phyloP scores from a whole-genome alignment of 2,113 vertebrate species.

The Xiphias gladius region DNA sequence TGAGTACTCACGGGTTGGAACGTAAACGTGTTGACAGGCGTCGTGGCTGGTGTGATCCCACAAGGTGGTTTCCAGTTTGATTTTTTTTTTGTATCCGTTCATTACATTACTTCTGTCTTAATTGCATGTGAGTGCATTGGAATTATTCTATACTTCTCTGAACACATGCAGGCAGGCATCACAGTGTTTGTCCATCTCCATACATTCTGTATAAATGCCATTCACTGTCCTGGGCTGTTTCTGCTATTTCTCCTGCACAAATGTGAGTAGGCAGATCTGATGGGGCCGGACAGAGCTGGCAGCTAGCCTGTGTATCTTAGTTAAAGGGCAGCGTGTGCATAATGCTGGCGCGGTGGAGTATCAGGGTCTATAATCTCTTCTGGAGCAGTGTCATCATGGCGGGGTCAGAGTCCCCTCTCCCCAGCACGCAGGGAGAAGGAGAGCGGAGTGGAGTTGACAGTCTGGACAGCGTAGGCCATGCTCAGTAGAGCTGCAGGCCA shows the following conservation, averaged over 20 bases:
- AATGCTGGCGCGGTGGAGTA: slow-evolving; percentile 70
- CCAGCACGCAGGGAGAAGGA: slow-evolving; percentile 50
- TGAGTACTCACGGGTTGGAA: too few species aligned
- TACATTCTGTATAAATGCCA: slow-evolving; percentile 2
- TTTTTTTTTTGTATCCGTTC: slow-evolving; percentile 17
- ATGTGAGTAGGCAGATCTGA: slow-evolving; percentile 65
- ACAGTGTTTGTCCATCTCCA: background rate
- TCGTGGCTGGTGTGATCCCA: too few species aligned
- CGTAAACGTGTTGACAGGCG: too few species aligned
- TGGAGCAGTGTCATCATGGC: slow-evolving; percentile 76
- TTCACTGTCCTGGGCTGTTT: slow-evolving; percentile 21
- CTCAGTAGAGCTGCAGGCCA: slow-evolving; percentile 58
- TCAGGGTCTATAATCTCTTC: slow-evolving; percentile 79
- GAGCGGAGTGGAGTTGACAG: slow-evolving; percentile 72
- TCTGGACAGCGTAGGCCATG: slow-evolving; percentile 57
- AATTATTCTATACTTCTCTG: slow-evolving; percentile 17
- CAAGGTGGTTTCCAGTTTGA: background rate
- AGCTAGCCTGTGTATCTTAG: slow-evolving; percentile 67
- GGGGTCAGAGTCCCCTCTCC: slow-evolving; percentile 70
- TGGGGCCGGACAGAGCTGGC: slow-evolving; percentile 64
- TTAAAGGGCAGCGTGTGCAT: slow-evolving; percentile 79
- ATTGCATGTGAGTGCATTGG: background rate
- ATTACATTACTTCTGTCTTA: slow-evolving; percentile 18
- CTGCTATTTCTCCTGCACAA: slow-evolving; percentile 39
- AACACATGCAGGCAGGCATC: slow-evolving; percentile 2